Evolutionary conservation across 2,888 invertebrate species (phyloP), one percentile per base, ranked within the genome.

Genomic region (Pachydiplax longipennis): DNA sequence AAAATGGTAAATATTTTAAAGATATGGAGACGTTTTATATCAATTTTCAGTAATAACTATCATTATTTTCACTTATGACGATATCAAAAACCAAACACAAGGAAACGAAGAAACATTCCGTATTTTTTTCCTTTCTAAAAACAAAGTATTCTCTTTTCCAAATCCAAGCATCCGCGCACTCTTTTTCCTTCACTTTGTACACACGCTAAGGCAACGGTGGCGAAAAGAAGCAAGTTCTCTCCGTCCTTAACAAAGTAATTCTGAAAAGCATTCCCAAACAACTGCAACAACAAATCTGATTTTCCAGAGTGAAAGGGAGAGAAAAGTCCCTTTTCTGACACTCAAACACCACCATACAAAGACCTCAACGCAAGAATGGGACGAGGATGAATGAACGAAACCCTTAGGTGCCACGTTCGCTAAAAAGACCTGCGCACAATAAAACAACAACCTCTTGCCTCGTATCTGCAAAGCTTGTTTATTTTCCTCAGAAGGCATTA

Each of bases 381-480:
- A 0, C 8, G 65, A 8, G 65, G 15, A 73, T 73, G 73, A 73
- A 73, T 73, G 73, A 73, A 73, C 58, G 87, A 87, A 61, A 37
- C 87, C 87, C 87, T 37, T 61, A 87, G 87, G 87, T 37, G 87
- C 31, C 61, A 37, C n/a, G 61, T 25, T 87, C 37, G 12, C 37
- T 58, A 40, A 87, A 37, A 40, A 83, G 58, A 61, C 15, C 6
- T 15, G 61, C 58, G 13, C 61, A 61, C 87, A 87, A 87, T 61
- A 65, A 87, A 35, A 87, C 87, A 87, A 87, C 58, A 10, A 87
- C 61, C 61, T 61, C 87, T 61, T 61, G 35, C 35, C 61, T 87
- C 73, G 73, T 31, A 31, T 73, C 73, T 73, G 73, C 73, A 31
- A 73, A 73, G 73, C 73, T 73, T 73, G 73, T 73, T 73, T 73